Percentiles rank a stretch among this genome's conserved stretches.
phyloP scores from a whole-genome alignment of 2,113 vertebrate species.

The Oceanites oceanicus region DNA sequence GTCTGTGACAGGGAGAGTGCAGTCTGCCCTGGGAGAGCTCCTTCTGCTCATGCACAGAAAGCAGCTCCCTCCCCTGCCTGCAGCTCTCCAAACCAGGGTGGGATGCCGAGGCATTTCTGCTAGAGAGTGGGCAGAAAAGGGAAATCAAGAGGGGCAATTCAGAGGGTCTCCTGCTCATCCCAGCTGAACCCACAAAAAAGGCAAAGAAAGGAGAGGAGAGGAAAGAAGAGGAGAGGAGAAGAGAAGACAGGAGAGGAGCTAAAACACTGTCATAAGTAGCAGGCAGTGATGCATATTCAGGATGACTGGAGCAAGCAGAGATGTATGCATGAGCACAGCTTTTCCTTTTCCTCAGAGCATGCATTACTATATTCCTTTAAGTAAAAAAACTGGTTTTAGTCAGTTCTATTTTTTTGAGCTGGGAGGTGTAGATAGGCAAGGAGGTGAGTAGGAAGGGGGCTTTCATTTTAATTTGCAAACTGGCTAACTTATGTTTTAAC shows the following conservation, averaged over 20 bases:
- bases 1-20: background rate
- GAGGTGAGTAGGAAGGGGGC: background rate
- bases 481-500: background rate
- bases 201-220: no score
- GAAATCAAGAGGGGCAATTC: background rate
- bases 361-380: constrained; percentile 19
- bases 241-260: background rate
- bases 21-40: background rate
- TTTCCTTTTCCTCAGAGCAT: background rate
- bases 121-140: background rate
- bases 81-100: background rate
- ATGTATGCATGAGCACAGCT: background rate
- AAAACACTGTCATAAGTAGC: background rate
- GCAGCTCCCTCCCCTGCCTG: background rate
- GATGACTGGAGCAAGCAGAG: background rate
- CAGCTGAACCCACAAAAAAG: background rate
- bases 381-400: background rate
- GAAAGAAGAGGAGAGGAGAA: background rate
- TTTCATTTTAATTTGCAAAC: background rate
- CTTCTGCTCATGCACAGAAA: background rate
- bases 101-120: background rate
- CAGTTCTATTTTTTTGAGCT: constrained; percentile 10
- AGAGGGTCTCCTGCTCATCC: background rate
- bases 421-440: background rate
- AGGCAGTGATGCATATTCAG: constrained; percentile 19